These are phyloP conservation scores for Phoxinus dragarum DNA, from an alignment of 2,797 vertebrate species.

Conservation along the genomic window DNA sequence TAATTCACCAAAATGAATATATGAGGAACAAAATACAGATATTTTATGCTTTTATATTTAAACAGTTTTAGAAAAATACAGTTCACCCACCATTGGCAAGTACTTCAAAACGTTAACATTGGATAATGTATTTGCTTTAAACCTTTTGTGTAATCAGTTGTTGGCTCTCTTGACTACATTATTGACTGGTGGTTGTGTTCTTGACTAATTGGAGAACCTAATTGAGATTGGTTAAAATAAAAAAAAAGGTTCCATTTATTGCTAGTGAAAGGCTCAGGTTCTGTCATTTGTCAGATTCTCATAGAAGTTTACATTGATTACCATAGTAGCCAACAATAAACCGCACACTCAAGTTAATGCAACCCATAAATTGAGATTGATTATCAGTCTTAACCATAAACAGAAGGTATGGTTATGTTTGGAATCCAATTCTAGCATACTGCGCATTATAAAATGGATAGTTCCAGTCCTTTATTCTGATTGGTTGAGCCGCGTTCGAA, in stretches of 20 bases:
- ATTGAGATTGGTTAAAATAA: slow-evolving; percentile 19
- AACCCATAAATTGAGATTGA: slow-evolving; percentile 1
- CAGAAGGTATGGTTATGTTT: not conserved
- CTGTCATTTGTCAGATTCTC: not conserved
- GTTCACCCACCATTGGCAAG: not conserved
- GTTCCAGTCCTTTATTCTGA: not conserved
- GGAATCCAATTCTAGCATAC: not conserved
- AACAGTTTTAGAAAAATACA: not conserved
- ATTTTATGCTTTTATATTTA: not conserved
- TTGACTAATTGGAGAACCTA: slow-evolving; percentile 40
- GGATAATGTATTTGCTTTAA: not conserved
- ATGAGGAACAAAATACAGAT: not conserved
- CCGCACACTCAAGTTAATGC: slow-evolving; percentile 1
- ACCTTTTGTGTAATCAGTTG: not conserved
- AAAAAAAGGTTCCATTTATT: slow-evolving; percentile 28
- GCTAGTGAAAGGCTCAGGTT: not conserved
- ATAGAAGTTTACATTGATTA: slow-evolving; percentile 6
- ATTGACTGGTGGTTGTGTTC: slow-evolving; percentile 21
- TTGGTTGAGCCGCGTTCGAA: fast-evolving
- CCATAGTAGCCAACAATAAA: slow-evolving; percentile 27
- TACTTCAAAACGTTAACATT: not conserved
- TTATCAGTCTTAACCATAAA: slow-evolving; percentile 6
- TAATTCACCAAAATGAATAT: not conserved
- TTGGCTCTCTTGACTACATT: slow-evolving; percentile 23
- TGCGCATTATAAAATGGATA: slow-evolving; percentile 7